phyloP scores from a whole-genome alignment of 2,113 vertebrate species.

The Centropristis striata region DNA sequence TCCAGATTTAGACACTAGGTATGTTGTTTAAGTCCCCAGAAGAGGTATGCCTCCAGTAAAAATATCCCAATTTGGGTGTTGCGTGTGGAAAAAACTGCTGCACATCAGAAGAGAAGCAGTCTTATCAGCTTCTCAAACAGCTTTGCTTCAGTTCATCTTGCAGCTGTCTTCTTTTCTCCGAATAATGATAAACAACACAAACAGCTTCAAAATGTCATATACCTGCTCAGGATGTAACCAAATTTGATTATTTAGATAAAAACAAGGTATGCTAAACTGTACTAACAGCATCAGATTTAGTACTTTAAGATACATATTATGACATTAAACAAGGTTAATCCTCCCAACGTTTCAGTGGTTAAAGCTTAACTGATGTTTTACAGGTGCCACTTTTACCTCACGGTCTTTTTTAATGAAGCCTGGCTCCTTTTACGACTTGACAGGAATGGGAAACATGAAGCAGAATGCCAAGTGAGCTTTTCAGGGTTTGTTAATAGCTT shows the following conservation, averaged over 20 bases:
- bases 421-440: neutral
- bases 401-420: neutral
- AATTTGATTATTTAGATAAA: neutral
- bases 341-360: neutral
- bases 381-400: neutral
- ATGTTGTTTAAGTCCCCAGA: neutral
- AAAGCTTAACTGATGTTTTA: neutral
- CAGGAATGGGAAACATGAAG: neutral
- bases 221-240: neutral
- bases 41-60: neutral
- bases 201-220: conserved; percentile 5
- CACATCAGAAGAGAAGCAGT: neutral
- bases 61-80: neutral
- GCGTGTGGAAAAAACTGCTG: neutral
- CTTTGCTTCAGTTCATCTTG: neutral
- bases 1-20: conserved; percentile 57
- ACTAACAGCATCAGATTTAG: neutral
- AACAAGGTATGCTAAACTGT: neutral
- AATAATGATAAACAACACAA: neutral
- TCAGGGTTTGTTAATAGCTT: neutral
- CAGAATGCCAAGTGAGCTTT: neutral
- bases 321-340: neutral
- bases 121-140: neutral
- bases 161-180: neutral
- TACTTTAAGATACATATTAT: neutral